Evolutionary conservation across 35 echinoderm and acorn worm genomes (phyloP), one percentile per base, ranked within the genome.

Genomic region (Apostichopus japonicus): DNA sequence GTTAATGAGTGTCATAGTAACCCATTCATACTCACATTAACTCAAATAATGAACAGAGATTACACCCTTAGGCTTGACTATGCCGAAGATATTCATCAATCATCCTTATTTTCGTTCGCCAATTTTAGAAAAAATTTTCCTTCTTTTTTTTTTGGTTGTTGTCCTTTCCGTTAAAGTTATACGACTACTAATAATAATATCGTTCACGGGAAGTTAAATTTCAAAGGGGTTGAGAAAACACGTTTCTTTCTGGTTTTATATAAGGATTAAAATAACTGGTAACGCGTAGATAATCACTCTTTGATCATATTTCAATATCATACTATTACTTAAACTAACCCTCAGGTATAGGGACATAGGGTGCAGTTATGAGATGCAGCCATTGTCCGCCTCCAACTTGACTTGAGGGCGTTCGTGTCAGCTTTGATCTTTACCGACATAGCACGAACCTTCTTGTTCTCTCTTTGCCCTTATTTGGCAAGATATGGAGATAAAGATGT

Each of bases 261-360:
- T 84, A 84, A 84, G 54, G 81, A 84, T 84, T 84, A 84, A 84
- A 84, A 84, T 84, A 84, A 57, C 81, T 84, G 56, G 81, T 84
- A 59, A 58, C 54, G 22, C 53, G 54, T 24, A 57, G 53, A 84
- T 84, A 57, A 84, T 58, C 71, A 16, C 17, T 84, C 81, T 84
- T 84, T 84, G 81, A 57, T 84, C 54, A 17, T 84, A 84, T 56
- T 84, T 84, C 81, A 84, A 59, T 84, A 8, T 57, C 17, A 58
- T 44, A 84, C 81, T 84, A 84, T 84, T 84, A 84, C 81, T 84
- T 58, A 58, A 84, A 84, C 11, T 57, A 84, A 84, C 81, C 81
- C 81, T 83, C 81, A n/a, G 81, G 81, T 84, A 57, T 9, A 57
- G 54, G 5, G 56, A 55, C 16, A 84, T 17, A 84, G 17, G 81